A percentile compares a stretch with the other conserved stretches of the same genome.
Conservation (phyloP, 2,797 vertebrate species). For the Smutsia gigantea region DNA sequence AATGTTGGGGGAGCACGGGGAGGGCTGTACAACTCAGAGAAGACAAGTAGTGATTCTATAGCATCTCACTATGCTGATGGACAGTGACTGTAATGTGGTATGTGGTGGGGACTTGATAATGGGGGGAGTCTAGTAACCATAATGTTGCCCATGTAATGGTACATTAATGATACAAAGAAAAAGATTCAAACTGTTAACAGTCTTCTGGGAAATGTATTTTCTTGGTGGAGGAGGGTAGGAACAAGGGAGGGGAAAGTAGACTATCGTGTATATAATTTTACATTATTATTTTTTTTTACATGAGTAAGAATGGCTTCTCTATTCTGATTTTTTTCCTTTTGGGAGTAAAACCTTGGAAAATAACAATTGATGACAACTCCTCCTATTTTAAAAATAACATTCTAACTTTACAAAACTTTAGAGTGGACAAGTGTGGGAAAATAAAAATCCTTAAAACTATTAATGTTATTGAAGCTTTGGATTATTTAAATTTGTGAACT, state of each 20-base stretch:
- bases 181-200: background rate
- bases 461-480: background rate
- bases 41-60: too few species aligned
- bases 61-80: too few species aligned
- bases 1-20: too few species aligned
- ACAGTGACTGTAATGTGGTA: too few species aligned
- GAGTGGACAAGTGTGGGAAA: background rate
- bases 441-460: background rate
- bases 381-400: constrained; percentile 20
- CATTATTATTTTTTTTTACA: constrained; percentile 22
- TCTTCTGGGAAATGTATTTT: background rate
- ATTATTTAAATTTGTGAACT: constrained; percentile 39
- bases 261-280: background rate
- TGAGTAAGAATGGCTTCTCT: background rate
- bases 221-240: background rate
- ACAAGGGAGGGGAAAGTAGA: background rate
- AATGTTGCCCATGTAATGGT: too few species aligned
- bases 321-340: constrained; percentile 17
- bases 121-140: too few species aligned
- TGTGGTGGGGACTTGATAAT: too few species aligned
- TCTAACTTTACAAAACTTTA: background rate
- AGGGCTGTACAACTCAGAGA: too few species aligned
- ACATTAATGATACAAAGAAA: too few species aligned
- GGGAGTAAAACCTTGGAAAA: background rate
- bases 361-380: background rate